phyloP scores from a whole-genome alignment of 1,140 invertebrate genomes.

The Latrodectus geometricus region DNA sequence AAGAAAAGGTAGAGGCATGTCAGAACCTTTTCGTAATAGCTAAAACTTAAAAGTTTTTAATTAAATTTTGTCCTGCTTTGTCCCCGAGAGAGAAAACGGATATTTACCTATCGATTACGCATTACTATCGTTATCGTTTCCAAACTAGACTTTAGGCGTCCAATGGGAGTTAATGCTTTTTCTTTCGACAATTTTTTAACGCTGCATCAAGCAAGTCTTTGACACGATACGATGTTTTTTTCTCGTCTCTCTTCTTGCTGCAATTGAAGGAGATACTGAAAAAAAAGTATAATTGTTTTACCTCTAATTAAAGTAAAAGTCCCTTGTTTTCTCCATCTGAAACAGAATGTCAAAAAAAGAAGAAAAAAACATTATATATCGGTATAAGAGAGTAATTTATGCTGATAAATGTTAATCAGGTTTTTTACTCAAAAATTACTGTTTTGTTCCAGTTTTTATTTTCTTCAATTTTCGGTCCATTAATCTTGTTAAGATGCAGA shows the following conservation, averaged over 20 bases:
- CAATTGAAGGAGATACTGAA: background rate
- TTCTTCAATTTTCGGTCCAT: no score
- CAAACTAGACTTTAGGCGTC: slow-evolving; percentile 50
- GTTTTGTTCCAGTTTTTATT: no score
- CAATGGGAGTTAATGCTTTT: slow-evolving; percentile 51
- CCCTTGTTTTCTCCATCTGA: slow-evolving; percentile 16
- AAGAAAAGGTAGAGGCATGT: slow-evolving; percentile 23
- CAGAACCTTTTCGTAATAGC: slow-evolving; percentile 29
- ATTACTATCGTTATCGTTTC: slow-evolving; percentile 59
- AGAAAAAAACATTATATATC: slow-evolving; percentile 31
- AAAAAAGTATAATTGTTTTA: slow-evolving; percentile 51
- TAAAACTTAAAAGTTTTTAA: slow-evolving; percentile 50
- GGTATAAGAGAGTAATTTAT: slow-evolving; percentile 24
- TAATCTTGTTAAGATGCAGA: no score
- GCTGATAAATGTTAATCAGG: slow-evolving; percentile 10
- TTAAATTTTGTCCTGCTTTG: slow-evolving; percentile 46
- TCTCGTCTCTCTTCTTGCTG: background rate
- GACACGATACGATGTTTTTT: slow-evolving; percentile 2
- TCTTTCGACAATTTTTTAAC: slow-evolving; percentile 19
- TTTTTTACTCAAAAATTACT: background rate
- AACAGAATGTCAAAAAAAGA: slow-evolving; percentile 21
- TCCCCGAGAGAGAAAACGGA: slow-evolving; percentile 45
- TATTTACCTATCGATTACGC: slow-evolving; percentile 56
- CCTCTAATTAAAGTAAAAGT: slow-evolving; percentile 46
- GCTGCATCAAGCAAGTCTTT: slow-evolving; percentile 28